These are phyloP conservation scores for Bedellia somnulentella DNA, from an alignment of 2,888 invertebrate genomes.

Conservation along the genomic window DNA sequence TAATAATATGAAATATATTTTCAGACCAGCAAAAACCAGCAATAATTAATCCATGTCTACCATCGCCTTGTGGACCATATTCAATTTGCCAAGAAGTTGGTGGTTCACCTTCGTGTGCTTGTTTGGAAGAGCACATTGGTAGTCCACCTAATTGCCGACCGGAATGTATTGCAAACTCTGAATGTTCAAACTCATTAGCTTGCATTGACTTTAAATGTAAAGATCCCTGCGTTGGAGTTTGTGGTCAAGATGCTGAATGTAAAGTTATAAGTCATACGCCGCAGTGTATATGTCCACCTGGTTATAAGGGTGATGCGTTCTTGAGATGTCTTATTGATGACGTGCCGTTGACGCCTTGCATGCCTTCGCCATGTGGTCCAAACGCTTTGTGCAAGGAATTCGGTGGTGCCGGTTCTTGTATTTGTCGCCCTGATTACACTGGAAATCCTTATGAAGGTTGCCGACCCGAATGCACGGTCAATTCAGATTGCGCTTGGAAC, in stretches of 20 bases:
- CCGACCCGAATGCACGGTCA: constrained; percentile 73
- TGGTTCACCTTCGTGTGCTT: constrained; percentile 71
- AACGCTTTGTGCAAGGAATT: constrained; percentile 73
- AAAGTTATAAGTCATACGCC: constrained; percentile 74
- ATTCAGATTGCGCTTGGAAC: constrained; percentile 72
- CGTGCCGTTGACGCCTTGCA: constrained; percentile 62
- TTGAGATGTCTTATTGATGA: constrained; percentile 50
- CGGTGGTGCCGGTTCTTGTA: constrained; percentile 68
- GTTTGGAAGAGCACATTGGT: constrained; percentile 68
- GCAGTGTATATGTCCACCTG: constrained; percentile 70
- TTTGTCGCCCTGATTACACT: constrained; percentile 67
- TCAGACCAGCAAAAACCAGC: constrained; percentile 23
- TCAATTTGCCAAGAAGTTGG: constrained; percentile 63
- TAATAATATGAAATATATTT: not conserved
- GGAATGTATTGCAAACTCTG: constrained; percentile 74
- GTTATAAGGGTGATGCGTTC: constrained; percentile 68
- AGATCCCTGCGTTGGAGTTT: constrained; percentile 74
- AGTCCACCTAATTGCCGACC: constrained; percentile 73
- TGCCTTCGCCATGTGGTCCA: constrained; percentile 72
- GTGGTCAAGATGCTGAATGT: constrained; percentile 72
- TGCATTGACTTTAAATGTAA: constrained; percentile 75
- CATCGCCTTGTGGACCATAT: constrained; percentile 77
- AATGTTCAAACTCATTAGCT: constrained; percentile 68
- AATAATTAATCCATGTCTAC: constrained; percentile 64
- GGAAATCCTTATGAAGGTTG: constrained; percentile 81